Conservation (phyloP, 1,140 invertebrate genomes). For the Rhagoletis pomonella region DNA sequence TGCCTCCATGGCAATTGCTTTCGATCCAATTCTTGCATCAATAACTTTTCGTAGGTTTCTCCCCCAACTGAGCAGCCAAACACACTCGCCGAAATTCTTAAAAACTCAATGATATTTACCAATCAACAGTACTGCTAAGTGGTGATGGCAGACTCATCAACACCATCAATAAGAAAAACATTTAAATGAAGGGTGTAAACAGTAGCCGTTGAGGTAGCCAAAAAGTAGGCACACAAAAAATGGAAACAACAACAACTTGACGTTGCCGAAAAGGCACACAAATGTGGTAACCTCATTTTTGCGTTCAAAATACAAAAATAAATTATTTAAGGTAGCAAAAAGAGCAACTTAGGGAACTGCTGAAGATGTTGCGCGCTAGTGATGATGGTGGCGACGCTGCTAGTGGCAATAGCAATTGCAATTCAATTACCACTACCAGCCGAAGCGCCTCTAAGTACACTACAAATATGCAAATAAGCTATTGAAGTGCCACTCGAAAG, state of each 20-base stretch:
- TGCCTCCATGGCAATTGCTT: no score
- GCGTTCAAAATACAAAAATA: neutral
- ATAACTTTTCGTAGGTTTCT: no score
- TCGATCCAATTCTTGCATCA: no score
- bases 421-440: constrained; percentile 46
- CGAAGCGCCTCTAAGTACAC: constrained; percentile 34
- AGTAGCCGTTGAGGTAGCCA: neutral
- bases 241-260: neutral
- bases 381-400: neutral
- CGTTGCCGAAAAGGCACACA: neutral
- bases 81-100: neutral
- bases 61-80: no score
- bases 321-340: neutral
- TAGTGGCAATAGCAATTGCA: constrained; percentile 33
- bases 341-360: neutral
- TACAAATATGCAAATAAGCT: constrained; percentile 52
- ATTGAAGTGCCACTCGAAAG: constrained; percentile 45
- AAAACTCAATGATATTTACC: constrained; percentile 10
- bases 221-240: neutral
- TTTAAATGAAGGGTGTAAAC: constrained; percentile 20
- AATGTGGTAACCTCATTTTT: constrained; percentile 38
- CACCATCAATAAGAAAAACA: constrained; percentile 27
- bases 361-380: neutral
- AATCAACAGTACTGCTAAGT: neutral
- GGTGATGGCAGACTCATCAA: neutral